Conservation (phyloP, 2,113 vertebrate genomes). For the Notothenia coriiceps region DNA sequence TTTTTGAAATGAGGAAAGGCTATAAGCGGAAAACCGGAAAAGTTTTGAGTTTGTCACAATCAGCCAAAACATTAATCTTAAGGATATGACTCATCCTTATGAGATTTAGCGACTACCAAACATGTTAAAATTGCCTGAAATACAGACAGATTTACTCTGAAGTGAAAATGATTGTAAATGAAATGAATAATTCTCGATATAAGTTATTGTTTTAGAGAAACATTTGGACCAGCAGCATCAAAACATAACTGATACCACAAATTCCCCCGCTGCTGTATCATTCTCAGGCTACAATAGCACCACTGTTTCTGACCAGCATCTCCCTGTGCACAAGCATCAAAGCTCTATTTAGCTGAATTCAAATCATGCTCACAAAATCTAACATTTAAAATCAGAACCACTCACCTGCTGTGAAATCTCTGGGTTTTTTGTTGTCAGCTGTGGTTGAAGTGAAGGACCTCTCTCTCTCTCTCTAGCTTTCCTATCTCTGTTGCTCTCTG, state of each 20-base stretch:
- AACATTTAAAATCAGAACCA: background rate
- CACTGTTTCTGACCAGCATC: conserved; percentile 12
- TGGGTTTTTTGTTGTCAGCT: conserved; percentile 48
- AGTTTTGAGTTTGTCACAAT: background rate
- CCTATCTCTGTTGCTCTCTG: conserved; percentile 41
- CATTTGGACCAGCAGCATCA: background rate
- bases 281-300: conserved; percentile 33
- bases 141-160: background rate
- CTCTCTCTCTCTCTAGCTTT: conserved; percentile 22
- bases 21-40: conserved; percentile 4
- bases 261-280: conserved; percentile 14
- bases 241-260: background rate
- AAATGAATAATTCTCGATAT: too few species aligned
- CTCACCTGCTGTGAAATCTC: conserved; percentile 57
- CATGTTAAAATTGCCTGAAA: background rate
- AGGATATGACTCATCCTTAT: background rate
- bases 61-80: background rate
- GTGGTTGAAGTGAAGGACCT: conserved; percentile 69
- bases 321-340: background rate
- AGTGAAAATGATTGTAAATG: background rate
- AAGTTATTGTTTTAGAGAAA: background rate
- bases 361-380: background rate
- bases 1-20: background rate
- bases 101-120: background rate
- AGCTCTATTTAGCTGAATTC: background rate